Evolutionary conservation across 35 echinoderm and acorn worm species (phyloP).

Genomic region (Hemicentrotus pulcherrimus): DNA sequence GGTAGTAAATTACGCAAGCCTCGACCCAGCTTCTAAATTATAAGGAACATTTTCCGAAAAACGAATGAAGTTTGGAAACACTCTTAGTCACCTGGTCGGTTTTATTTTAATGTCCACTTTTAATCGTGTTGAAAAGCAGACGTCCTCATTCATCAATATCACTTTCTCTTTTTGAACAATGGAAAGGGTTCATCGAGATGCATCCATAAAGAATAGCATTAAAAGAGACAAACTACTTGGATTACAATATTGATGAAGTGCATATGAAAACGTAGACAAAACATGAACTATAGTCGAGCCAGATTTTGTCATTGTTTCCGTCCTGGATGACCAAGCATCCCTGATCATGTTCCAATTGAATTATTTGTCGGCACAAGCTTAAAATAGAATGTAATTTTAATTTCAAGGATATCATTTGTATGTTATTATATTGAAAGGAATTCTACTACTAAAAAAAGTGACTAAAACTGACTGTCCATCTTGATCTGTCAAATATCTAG

Average conservation of each 20-base stretch:
- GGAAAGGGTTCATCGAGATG: neutral
- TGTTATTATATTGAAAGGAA: too few relatives aligned
- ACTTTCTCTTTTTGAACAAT: neutral
- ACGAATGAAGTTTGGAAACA: neutral
- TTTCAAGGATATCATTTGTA: too few relatives aligned
- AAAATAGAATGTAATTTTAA: neutral
- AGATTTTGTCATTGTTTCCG: neutral
- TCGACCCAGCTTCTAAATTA: neutral
- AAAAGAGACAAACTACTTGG: neutral
- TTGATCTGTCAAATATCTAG: too few relatives aligned
- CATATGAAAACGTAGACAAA: neutral
- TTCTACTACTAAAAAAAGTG: too few relatives aligned
- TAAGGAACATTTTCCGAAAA: neutral
- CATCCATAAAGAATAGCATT: neutral
- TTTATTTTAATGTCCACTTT: neutral
- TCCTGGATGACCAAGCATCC: neutral
- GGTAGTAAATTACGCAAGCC: neutral
- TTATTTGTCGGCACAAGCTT: neutral
- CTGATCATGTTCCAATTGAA: neutral
- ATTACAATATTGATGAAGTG: slow-evolving; percentile 5
- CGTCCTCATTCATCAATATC: neutral
- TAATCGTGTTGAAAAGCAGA: neutral
- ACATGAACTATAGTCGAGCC: neutral
- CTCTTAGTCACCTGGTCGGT: too few relatives aligned
- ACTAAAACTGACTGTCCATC: too few relatives aligned